phyloP scores from a whole-genome alignment of 2,113 vertebrate genomes.

The Cnemophilus loriae region DNA sequence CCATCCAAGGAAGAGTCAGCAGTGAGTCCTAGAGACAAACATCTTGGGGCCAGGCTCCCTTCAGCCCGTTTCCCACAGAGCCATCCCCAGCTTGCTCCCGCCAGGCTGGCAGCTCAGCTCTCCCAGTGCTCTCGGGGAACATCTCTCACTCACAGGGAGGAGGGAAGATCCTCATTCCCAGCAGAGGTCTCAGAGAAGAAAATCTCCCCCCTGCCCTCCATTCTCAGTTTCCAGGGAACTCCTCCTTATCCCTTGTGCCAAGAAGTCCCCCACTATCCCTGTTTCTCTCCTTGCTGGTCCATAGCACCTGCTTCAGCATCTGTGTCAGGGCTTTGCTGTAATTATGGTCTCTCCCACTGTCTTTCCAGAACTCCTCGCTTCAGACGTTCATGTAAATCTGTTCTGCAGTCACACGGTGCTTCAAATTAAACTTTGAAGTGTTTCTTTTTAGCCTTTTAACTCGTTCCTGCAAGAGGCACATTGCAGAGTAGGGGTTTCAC shows the following conservation, averaged over 20 bases:
- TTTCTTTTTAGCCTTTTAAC: not conserved
- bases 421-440: not conserved
- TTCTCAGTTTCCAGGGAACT: not conserved
- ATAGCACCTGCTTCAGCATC: not conserved
- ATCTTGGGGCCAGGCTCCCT: not conserved
- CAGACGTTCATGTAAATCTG: not conserved
- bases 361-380: not conserved
- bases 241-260: not conserved
- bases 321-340: not conserved
- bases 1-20: not conserved
- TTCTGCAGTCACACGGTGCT: not conserved
- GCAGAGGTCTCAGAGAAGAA: not conserved
- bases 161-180: not conserved
- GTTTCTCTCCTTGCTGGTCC: not conserved
- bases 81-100: not conserved
- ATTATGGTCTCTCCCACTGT: not conserved
- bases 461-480: not conserved
- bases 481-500: not conserved
- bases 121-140: not conserved
- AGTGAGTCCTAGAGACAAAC: not conserved
- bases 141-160: not conserved
- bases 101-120: not conserved
- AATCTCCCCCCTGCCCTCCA: not conserved
- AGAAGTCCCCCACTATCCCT: not conserved
- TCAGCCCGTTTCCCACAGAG: not conserved